Percentiles rank a stretch among this genome's conserved stretches.
phyloP scores from a whole-genome alignment of 2,797 vertebrate genomes.

The Pantherophis alleghaniensis region DNA sequence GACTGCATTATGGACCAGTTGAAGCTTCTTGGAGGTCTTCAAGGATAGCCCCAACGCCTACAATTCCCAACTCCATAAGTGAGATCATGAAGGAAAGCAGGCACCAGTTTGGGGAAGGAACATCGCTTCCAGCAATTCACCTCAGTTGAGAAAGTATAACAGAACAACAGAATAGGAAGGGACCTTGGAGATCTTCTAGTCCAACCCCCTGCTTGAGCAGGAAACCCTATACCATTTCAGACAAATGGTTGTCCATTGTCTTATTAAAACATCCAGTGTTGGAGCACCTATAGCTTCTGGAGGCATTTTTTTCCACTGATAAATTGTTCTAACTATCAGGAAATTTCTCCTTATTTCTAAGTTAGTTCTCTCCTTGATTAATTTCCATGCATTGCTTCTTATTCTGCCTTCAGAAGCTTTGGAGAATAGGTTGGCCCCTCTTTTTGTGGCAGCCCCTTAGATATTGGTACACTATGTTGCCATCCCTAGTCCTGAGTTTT shows the following conservation, averaged over 20 bases:
- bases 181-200: neutral
- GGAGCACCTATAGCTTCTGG: neutral
- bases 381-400: neutral
- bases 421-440: neutral
- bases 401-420: neutral
- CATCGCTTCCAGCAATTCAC: constrained; percentile 1
- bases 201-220: neutral
- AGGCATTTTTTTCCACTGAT: neutral
- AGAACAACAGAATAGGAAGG: neutral
- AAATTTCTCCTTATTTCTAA: neutral
- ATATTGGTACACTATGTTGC: neutral
- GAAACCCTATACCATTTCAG: neutral
- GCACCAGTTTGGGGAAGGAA: neutral
- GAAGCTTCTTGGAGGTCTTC: neutral
- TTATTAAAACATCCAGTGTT: neutral
- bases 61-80: neutral
- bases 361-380: neutral
- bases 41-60: neutral
- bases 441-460: neutral
- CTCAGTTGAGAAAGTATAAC: constrained; percentile 14
- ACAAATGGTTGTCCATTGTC: neutral
- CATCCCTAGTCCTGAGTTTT: neutral
- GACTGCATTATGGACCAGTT: neutral
- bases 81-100: neutral
- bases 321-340: neutral